These are phyloP conservation scores for Dromas ardeola DNA, from an alignment of 2,113 vertebrate genomes.

Conservation along the genomic window DNA sequence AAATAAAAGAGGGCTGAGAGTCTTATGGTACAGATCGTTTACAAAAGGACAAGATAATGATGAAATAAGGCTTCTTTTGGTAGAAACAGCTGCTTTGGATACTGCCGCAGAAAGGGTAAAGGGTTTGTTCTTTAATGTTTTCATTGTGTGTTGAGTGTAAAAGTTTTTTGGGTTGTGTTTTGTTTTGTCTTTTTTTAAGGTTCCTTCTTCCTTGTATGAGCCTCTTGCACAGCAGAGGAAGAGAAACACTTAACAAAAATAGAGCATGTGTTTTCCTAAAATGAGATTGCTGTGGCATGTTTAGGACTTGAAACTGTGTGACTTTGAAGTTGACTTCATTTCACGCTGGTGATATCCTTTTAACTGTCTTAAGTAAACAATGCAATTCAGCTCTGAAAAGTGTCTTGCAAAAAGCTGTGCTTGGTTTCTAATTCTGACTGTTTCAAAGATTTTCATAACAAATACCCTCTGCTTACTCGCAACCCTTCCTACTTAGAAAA, in stretches of 20 bases:
- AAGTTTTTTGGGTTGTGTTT: neutral
- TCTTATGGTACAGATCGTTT: accelerated
- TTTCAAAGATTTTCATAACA: constrained; percentile 32
- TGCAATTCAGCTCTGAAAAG: neutral
- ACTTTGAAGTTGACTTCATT: constrained; percentile 56
- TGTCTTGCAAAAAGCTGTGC: neutral
- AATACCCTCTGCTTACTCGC: constrained; percentile 25
- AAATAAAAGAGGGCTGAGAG: neutral
- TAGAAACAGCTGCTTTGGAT: neutral
- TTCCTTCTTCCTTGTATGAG: constrained; percentile 10
- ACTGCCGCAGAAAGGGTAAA: neutral
- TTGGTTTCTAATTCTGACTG: neutral
- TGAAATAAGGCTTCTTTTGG: neutral
- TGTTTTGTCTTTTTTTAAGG: neutral
- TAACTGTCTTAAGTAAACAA: constrained; percentile 49
- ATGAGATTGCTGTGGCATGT: constrained; percentile 53
- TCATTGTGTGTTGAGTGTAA: neutral
- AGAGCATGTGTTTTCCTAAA: constrained; percentile 43
- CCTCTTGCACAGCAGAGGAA: constrained; percentile 18
- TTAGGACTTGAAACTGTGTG: constrained; percentile 9
- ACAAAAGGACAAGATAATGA: neutral
- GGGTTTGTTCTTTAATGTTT: neutral
- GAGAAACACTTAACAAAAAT: constrained; percentile 29
- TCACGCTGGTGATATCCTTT: constrained; percentile 49
- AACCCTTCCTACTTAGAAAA: neutral